A percentile compares a stretch with the other conserved stretches of the same genome.
These are phyloP conservation scores for Aphaenogaster floridana DNA, from an alignment of 1,140 invertebrate species.

Conservation along the genomic window DNA sequence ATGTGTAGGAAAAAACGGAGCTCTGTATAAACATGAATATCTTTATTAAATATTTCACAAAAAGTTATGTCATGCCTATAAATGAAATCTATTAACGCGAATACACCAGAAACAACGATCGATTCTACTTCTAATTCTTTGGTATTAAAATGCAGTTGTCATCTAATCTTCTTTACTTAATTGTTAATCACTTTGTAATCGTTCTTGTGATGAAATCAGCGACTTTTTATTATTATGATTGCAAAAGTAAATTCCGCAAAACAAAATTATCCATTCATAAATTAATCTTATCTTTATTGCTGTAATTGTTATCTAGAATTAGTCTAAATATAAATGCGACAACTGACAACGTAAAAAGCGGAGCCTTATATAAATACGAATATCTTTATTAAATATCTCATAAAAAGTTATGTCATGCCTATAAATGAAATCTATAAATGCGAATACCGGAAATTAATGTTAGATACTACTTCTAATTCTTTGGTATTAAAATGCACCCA, in stretches of 20 bases:
- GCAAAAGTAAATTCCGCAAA: slow-evolving; percentile 5
- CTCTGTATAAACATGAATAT: neutral
- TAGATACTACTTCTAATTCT: neutral
- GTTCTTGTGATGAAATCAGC: slow-evolving; percentile 45
- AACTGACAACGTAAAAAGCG: neutral
- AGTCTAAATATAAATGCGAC: neutral
- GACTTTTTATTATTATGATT: neutral
- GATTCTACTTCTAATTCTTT: neutral
- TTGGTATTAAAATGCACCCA: neutral
- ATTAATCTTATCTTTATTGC: neutral
- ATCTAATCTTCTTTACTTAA: neutral
- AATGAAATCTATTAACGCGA: neutral
- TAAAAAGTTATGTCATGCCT: neutral
- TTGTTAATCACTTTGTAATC: slow-evolving; percentile 30
- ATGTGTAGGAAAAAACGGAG: neutral
- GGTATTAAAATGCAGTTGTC: neutral
- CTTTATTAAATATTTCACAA: slow-evolving; percentile 23
- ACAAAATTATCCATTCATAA: neutral
- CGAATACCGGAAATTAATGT: neutral
- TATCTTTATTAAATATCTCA: slow-evolving; percentile 27
- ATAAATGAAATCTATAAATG: neutral
- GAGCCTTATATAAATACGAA: neutral
- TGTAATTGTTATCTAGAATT: no score
- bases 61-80: neutral
- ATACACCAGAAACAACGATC: no score